Evolutionary conservation across 2,797 vertebrate genomes (phyloP), one percentile per base, ranked within the genome.

Genomic region (Potorous gilbertii): DNA sequence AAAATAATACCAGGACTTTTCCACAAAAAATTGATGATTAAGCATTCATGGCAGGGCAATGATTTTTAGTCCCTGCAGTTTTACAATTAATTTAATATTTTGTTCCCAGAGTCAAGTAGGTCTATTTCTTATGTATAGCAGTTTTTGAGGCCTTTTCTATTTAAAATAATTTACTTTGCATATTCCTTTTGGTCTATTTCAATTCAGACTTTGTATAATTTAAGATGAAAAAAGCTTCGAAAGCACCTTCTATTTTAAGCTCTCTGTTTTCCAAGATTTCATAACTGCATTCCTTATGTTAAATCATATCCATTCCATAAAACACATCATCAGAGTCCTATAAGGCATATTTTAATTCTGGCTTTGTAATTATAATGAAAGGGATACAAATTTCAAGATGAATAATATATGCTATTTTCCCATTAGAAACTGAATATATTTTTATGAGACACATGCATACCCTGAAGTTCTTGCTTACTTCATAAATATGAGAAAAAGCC

Each of bases 291-390:
- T 40, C 29, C 50, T 13, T 74, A 9, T 9, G 74, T 93, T 74
- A 62, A 94, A 57, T 90, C 14, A 91, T 56, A n/a, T 59, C 29
- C 5, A 0, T 90, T 50, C 12, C 89, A 96, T 10, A 40, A 90
- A 57, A 50, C 13, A 92, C 28, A 94, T 91, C 55, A 95, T 2
- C 18, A 56, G 3, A 16, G 57, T 91, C 24, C 40, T 94, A 24
- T 62, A 90, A 14, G 56, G 50, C 14, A 59, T 57, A 27, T 5
- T 62, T 6, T 81, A 81, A 56, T 96, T 94, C 27, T 55, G 50
- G 92, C 54, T 56, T 66, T 92, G 56, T 81, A 92, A 56, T 95
- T 95, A 55, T 87, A 93, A 40, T 95, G 56, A 59, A 54, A 74
- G 11, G 74, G 92, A 46, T 46, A 95, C 34, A 34, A 12, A 91